Conservation (phyloP, 2,797 vertebrate genomes). For the Spizella passerina region DNA sequence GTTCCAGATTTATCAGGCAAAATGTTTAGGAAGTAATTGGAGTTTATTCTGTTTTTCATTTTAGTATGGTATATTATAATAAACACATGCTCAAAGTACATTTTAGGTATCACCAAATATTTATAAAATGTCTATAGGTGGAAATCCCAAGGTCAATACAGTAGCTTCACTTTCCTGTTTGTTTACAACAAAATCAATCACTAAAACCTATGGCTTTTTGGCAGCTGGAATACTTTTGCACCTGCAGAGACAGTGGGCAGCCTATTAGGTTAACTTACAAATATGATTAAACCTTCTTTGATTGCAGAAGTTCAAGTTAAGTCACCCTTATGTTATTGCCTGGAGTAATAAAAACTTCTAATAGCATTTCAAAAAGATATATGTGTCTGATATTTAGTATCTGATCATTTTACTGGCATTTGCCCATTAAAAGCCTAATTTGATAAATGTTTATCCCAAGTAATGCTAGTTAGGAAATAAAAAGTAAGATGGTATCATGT, state of each 20-base stretch:
- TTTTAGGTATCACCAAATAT: conserved; percentile 68
- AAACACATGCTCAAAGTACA: conserved; percentile 65
- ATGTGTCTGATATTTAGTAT: not conserved
- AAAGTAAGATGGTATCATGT: not conserved
- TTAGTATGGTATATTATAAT: conserved; percentile 51
- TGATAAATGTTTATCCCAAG: not conserved
- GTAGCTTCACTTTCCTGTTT: conserved; percentile 54
- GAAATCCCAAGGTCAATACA: conserved; percentile 53
- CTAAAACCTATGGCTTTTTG: not conserved
- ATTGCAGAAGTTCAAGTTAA: not conserved
- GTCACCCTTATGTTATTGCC: not conserved
- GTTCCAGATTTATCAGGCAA: conserved; percentile 70
- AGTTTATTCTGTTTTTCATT: conserved; percentile 69
- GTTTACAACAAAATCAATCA: not conserved
- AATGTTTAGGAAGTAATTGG: conserved; percentile 64
- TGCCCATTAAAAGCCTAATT: not conserved
- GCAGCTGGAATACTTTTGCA: not conserved
- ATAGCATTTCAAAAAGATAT: not conserved
- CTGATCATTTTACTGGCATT: not conserved
- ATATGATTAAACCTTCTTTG: not conserved
- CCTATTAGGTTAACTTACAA: not conserved
- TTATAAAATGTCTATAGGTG: conserved; percentile 59
- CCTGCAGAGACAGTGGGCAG: not conserved
- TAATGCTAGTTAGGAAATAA: not conserved
- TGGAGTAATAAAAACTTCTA: not conserved